Conservation (phyloP, 1,140 invertebrate species). For the Bombus difficillimus region DNA sequence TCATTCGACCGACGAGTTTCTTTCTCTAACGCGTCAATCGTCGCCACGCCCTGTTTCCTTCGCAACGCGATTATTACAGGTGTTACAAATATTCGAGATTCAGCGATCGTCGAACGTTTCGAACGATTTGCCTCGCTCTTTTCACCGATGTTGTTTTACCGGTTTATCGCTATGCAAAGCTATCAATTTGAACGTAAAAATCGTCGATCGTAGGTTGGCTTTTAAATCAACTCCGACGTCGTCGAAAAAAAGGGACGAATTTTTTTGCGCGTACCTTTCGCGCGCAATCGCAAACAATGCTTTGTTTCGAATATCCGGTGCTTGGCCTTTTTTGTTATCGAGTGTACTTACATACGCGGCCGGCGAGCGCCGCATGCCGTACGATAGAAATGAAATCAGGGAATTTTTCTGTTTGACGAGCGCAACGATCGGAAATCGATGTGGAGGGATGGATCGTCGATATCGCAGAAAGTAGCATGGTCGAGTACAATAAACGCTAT, state of each 20-base stretch:
- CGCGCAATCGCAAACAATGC: not conserved
- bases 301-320: not conserved
- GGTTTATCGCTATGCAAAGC: not conserved
- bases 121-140: no score
- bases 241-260: not conserved
- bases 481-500: constrained; percentile 5
- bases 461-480: constrained; percentile 2
- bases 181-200: not conserved
- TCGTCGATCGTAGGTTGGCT: not conserved
- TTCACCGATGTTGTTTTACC: not conserved
- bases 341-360: not conserved
- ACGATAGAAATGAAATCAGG: constrained; percentile 22
- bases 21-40: not conserved
- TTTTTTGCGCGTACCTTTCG: not conserved
- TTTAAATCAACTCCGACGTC: not conserved
- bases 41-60: no score
- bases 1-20: not conserved
- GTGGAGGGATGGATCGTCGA: not conserved
- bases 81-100: no score
- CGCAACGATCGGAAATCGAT: constrained; percentile 17
- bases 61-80: no score
- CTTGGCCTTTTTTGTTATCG: not conserved
- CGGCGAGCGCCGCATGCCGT: not conserved
- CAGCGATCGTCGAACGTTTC: no score
- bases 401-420: constrained; percentile 9